Evolutionary conservation across 2,797 vertebrate species (phyloP).

Genomic region (Pangasius sanitwongsei): DNA sequence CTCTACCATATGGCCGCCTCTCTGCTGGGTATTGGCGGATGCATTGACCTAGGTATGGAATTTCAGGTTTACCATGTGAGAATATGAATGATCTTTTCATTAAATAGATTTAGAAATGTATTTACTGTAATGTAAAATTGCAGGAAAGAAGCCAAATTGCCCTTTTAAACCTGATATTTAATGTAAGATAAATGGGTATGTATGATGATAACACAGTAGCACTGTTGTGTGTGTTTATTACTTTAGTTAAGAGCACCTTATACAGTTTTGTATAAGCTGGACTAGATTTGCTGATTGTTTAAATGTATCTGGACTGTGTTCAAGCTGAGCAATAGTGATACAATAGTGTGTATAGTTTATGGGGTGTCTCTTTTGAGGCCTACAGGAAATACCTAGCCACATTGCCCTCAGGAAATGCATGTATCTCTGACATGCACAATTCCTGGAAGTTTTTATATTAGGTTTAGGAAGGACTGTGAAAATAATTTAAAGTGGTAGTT

Average conservation of each 20-base stretch:
- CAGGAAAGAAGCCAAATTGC: not conserved
- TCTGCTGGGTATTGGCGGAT: slow-evolving; percentile 84
- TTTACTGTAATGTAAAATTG: not conserved
- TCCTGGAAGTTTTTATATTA: slow-evolving; percentile 47
- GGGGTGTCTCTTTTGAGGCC: not conserved
- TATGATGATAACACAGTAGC: not conserved
- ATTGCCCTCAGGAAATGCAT: slow-evolving; percentile 28
- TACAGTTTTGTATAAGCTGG: not conserved
- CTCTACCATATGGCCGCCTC: slow-evolving; percentile 91
- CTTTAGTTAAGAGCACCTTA: not conserved
- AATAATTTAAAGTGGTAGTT: not conserved
- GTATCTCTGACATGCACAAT: slow-evolving; percentile 43
- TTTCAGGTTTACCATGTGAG: not conserved
- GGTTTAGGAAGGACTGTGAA: slow-evolving; percentile 14
- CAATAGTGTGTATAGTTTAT: not conserved
- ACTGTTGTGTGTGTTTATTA: too few relatives aligned
- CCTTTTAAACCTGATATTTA: not conserved
- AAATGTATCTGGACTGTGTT: not conserved
- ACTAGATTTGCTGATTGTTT: not conserved
- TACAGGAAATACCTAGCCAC: slow-evolving; percentile 34
- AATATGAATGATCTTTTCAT: not conserved
- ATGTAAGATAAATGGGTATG: not conserved
- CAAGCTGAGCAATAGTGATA: not conserved
- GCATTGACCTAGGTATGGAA: slow-evolving; percentile 83
- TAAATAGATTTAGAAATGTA: not conserved